Conservation (phyloP, 2,888 invertebrate genomes). For the Hymenopus coronatus region DNA sequence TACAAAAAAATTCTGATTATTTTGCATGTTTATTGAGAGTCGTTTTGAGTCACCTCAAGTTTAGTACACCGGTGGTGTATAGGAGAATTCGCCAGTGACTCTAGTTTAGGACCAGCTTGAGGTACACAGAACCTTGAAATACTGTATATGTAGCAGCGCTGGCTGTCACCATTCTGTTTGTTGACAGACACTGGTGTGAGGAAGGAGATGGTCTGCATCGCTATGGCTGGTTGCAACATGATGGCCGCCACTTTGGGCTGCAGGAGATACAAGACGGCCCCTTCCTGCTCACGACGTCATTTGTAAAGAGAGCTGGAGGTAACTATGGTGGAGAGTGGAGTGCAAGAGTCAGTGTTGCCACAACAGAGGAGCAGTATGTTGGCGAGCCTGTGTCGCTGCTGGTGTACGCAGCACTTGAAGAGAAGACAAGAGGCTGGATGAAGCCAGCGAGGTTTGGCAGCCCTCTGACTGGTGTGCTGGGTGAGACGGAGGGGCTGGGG, state of each 20-base stretch:
- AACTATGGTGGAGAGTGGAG: conserved; percentile 92
- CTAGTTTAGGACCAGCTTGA: no score
- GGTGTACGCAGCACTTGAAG: conserved; percentile 82
- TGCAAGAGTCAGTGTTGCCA: conserved; percentile 67
- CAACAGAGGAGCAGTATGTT: conserved; percentile 36
- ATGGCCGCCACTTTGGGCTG: conserved; percentile 86
- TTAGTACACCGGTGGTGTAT: no score
- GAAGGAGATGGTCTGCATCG: conserved; percentile 77
- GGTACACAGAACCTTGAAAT: no score
- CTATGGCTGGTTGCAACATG: conserved; percentile 85
- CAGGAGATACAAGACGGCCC: conserved; percentile 84
- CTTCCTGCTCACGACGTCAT: conserved; percentile 76
- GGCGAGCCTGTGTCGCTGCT: conserved; percentile 63
- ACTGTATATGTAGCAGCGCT: no score
- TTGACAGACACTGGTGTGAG: conserved; percentile 83
- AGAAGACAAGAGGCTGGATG: conserved; percentile 58
- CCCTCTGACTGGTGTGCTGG: conserved; percentile 62
- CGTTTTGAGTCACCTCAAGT: no score
- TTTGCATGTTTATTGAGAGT: no score
- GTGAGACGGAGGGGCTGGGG: conserved; percentile 74
- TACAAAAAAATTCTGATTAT: no score
- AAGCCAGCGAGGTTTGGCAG: conserved; percentile 48
- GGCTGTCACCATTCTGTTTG: no score
- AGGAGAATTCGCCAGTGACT: no score
- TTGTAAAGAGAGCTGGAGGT: conserved; percentile 80